Conservation (phyloP, 2,888 invertebrate genomes). For the Bellardia bayeri region DNA sequence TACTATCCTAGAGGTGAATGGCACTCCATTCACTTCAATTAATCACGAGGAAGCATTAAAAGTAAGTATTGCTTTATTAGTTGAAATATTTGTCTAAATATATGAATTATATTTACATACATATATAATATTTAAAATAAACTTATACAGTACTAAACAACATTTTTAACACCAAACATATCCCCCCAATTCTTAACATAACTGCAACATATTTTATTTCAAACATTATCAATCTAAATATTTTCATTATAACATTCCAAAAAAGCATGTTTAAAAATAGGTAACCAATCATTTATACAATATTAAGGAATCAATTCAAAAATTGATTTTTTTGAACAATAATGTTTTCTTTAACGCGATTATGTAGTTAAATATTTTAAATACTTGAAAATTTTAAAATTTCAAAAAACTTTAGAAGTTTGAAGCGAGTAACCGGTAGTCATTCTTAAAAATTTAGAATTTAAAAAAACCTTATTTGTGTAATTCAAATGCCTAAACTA, state of each 20-base stretch:
- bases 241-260: not conserved
- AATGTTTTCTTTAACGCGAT: not conserved
- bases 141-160: not conserved
- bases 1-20: slow-evolving; percentile 97
- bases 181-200: not conserved
- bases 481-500: too few relatives aligned
- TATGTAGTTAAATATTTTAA: not conserved
- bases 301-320: not conserved
- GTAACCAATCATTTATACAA: too few relatives aligned
- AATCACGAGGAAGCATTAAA: slow-evolving; percentile 96
- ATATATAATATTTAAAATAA: not conserved
- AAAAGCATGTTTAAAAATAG: not conserved
- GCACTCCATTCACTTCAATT: slow-evolving; percentile 95
- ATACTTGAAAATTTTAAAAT: not conserved
- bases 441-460: not conserved
- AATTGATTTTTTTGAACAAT: not conserved
- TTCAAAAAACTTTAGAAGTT: not conserved
- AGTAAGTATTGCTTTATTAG: slow-evolving; percentile 85
- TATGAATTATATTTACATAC: not conserved
- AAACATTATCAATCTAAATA: not conserved
- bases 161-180: not conserved
- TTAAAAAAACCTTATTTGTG: not conserved
- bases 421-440: not conserved
- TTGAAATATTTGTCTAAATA: not conserved
- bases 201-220: not conserved